Percentiles rank a stretch among this genome's conserved stretches.
Evolutionary conservation across 2,113 vertebrate genomes (phyloP).

Genomic region (Lethenteron camtschaticum): DNA sequence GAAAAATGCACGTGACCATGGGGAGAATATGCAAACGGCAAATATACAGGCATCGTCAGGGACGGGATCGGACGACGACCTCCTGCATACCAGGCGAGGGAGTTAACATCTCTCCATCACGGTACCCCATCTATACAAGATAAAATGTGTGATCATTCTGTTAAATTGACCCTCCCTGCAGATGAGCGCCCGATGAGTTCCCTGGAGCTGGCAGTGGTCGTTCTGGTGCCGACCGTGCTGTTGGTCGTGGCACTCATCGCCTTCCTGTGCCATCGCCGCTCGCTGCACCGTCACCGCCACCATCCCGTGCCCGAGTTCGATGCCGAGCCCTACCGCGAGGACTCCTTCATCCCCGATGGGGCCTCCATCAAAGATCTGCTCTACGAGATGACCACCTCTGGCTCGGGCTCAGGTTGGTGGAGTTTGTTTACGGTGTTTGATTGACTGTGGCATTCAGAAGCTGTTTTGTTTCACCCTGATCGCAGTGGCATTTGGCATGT

Average conservation of each 20-base stretch:
- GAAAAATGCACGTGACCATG: too few species aligned
- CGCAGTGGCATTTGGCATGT: too few species aligned
- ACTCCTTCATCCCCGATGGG: slow-evolving; percentile 31
- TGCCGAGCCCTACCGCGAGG: slow-evolving; percentile 50
- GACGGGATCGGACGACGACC: too few species aligned
- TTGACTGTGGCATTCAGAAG: too few species aligned
- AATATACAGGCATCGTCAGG: too few species aligned
- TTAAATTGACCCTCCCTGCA: neutral
- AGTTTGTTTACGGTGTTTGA: neutral
- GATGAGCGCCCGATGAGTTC: slow-evolving; percentile 13
- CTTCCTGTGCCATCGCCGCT: slow-evolving; percentile 22
- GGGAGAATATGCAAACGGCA: too few species aligned
- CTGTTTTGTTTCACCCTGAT: too few species aligned
- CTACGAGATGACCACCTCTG: slow-evolving; percentile 65
- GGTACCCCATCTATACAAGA: too few species aligned
- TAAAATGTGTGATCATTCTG: too few species aligned
- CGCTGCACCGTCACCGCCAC: slow-evolving; percentile 23
- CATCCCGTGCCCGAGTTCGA: slow-evolving; percentile 28
- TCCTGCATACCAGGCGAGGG: too few species aligned
- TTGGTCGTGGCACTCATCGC: slow-evolving; percentile 29
- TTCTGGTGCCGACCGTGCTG: slow-evolving; percentile 39
- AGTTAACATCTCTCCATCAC: too few species aligned
- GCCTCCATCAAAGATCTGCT: slow-evolving; percentile 73
- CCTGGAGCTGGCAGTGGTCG: slow-evolving; percentile 24
- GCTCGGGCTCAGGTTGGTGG: slow-evolving; percentile 69